Evolutionary conservation across 1,140 invertebrate genomes (phyloP), one percentile per base, ranked within the genome.

Genomic region (Nautilus pompilius): DNA sequence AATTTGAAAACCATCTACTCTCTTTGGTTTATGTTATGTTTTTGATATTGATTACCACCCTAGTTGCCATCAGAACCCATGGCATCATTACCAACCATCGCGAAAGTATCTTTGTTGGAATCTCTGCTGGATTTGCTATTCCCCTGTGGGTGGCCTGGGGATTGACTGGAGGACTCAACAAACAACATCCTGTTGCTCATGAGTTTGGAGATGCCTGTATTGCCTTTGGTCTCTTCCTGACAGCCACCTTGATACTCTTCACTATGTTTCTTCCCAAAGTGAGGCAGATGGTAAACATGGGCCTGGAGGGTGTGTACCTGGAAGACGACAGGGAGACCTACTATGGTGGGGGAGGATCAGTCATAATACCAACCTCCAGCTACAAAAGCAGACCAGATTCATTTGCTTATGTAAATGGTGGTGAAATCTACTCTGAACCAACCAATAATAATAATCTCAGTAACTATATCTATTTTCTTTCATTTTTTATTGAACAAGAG

Each of bases 1-100:
- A 74, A 15, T 82, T 81, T 65, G 72, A 82, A 60, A 79, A 92
- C 71, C 85, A 92, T 63, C 80, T 96, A 60, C 77, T 94, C 73
- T 85, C 93, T 55, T 75, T 96, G 67, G 85, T 90, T 75, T 94
- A 95, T 83, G 88, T 91, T 28, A 88, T 91, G 59, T 89, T 92
- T 75, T 83, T 97, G 17, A 89, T 96, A 29, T 79, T 93, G 13
- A 89, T 93, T 30, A 93, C 95, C 22, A 90, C 89, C 29, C 87
- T 92, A 48, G 82, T 96, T 57, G 91, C 94, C 5, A 85, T 95
- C 33, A 87, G 91, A 24, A 75, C 83, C 15, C 79, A 84, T 45
- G 90, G 92, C 24, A 92, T 96, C 24, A 88, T 92, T n/a, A 93
- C 96, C 75, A 96, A 96, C 80, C 93, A 95, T 76, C 85, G 93